Conservation (phyloP, 2,113 vertebrate species). For the Toxotes chatareus region DNA sequence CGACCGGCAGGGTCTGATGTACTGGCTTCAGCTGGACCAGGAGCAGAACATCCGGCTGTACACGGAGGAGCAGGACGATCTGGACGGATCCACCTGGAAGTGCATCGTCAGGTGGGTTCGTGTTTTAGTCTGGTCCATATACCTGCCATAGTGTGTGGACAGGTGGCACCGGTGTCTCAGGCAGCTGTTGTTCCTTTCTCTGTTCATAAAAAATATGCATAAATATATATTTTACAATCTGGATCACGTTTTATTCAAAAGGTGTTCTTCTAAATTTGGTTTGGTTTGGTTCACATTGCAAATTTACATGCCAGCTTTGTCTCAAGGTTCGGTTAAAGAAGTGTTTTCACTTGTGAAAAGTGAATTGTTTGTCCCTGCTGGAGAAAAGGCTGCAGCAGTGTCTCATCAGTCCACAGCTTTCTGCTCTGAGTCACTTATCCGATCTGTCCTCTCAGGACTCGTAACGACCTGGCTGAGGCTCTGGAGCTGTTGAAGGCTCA, state of each 20-base stretch:
- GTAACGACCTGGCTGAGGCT: conserved; percentile 94
- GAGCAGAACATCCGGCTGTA: conserved; percentile 97
- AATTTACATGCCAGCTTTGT: no score
- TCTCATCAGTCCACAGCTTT: not conserved
- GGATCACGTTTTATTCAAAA: no score
- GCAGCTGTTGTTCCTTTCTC: not conserved
- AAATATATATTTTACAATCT: no score
- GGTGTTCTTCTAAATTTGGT: no score
- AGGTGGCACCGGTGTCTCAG: not conserved
- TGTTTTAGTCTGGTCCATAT: not conserved
- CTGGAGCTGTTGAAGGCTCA: conserved; percentile 95
- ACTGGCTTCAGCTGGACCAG: conserved; percentile 97
- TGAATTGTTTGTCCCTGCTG: no score
- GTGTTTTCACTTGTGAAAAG: no score
- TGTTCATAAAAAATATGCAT: not conserved
- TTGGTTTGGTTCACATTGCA: not conserved
- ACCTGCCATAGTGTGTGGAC: not conserved
- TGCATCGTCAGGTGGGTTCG: conserved; percentile 90
- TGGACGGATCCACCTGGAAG: conserved; percentile 94
- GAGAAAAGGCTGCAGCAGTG: not conserved
- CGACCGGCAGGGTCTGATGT: conserved; percentile 93
- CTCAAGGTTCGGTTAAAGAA: no score
- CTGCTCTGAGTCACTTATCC: not conserved
- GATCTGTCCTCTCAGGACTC: conserved; percentile 84
- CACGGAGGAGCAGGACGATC: conserved; percentile 97